These are phyloP conservation scores for Eulemur macaco DNA, from an alignment of 2,113 vertebrate species.

Conservation along the genomic window DNA sequence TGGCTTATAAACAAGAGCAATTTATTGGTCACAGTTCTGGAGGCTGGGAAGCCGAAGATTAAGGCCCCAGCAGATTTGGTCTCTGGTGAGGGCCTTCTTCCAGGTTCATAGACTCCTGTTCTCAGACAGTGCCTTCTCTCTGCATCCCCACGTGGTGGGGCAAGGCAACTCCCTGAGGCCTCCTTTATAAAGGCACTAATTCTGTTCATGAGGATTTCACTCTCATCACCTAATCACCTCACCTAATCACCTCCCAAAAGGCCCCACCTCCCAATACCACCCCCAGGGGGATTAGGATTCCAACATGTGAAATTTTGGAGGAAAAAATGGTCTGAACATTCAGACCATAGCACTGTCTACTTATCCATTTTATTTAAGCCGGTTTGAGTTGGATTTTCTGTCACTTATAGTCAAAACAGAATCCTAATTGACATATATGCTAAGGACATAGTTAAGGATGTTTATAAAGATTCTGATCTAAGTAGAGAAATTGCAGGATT, in stretches of 20 bases:
- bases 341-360: neutral
- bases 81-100: neutral
- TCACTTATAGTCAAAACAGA: neutral
- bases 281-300: neutral
- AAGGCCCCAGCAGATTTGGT: neutral
- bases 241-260: neutral
- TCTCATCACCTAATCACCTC: neutral
- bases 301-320: neutral
- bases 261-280: neutral
- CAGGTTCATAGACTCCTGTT: neutral
- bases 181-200: neutral
- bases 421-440: neutral
- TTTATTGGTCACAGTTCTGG: neutral
- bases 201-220: neutral
- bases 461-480: neutral
- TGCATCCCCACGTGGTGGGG: neutral
- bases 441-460: neutral
- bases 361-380: neutral
- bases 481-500: neutral
- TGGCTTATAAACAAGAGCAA: neutral
- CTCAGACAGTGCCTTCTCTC: neutral
- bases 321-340: neutral
- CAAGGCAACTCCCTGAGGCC: neutral
- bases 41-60: neutral
- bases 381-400: neutral